These are phyloP conservation scores for Poeciliopsis occidentalis DNA, from an alignment of 2,113 vertebrate genomes.

Conservation along the genomic window DNA sequence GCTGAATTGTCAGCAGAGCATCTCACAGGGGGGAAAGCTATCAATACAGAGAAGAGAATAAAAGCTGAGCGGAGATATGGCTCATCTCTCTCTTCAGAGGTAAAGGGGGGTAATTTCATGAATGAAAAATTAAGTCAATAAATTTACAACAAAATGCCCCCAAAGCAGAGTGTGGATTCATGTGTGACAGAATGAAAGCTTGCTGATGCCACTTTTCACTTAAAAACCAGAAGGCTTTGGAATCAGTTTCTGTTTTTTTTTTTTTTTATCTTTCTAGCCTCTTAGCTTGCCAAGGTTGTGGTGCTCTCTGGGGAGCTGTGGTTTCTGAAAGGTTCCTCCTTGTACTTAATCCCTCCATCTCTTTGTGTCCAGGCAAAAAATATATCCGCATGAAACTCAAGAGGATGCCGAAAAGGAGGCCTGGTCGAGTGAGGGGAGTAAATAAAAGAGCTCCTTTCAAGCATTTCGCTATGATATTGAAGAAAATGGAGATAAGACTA, in stretches of 20 bases:
- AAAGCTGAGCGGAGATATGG: slow-evolving; percentile 12
- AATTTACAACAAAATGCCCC: slow-evolving; percentile 42
- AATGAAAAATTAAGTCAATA: slow-evolving; percentile 57
- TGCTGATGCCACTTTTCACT: slow-evolving; percentile 42
- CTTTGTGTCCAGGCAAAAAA: slow-evolving; percentile 78
- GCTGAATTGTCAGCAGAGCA: slow-evolving; percentile 16
- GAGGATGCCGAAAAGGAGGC: slow-evolving; percentile 51
- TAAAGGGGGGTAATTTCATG: slow-evolving; percentile 25
- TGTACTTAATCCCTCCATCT: slow-evolving; percentile 77
- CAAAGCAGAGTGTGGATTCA: slow-evolving; percentile 7
- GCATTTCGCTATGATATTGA: slow-evolving; percentile 3
- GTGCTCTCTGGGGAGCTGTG: slow-evolving; percentile 69
- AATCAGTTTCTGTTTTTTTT: slow-evolving; percentile 28
- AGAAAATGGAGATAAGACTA: neutral
- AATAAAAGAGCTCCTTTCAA: slow-evolving; percentile 29
- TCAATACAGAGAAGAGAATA: slow-evolving; percentile 30
- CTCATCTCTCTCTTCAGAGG: slow-evolving; percentile 16
- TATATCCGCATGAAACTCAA: slow-evolving; percentile 80
- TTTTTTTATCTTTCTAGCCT: slow-evolving; percentile 16
- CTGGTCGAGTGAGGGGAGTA: slow-evolving; percentile 15
- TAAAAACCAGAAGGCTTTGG: slow-evolving; percentile 60
- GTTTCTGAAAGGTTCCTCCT: slow-evolving; percentile 83
- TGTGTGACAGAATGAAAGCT: slow-evolving; percentile 27
- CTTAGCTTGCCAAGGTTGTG: slow-evolving; percentile 33
- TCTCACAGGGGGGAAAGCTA: slow-evolving; percentile 29